Evolutionary conservation across 2,888 invertebrate species (phyloP), one percentile per base, ranked within the genome.

Genomic region (Standfussiana lucernea): DNA sequence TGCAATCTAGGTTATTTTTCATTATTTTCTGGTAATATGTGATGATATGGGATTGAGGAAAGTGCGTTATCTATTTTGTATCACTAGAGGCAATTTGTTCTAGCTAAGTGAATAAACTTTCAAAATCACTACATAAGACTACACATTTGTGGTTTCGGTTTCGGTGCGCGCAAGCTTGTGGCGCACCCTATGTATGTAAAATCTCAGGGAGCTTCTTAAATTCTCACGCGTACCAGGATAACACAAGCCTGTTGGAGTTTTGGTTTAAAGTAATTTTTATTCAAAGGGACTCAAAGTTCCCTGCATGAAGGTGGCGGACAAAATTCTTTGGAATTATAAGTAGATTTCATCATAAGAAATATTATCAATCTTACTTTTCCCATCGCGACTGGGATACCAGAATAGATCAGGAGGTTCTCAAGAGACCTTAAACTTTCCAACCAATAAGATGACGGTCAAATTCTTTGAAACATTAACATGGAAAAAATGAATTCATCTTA

Each of bases 161-260:
- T 47, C 8, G 21, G 10, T 15, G 71, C 28, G 28, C 24, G 2
- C 35, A 47, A 32, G 21, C 11, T 28, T 6, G 18, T 37, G 61
- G 10, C 35, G 21, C 61, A 35, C 21, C 21, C 61, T 5, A 4
- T 61, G 5, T 32, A 35, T 35, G 1, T 37, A 15, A 76, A 65
- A 45, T 82, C 77, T 50, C 64, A 80, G 11, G 47, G 59, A 64
- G 35, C 47, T 13, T 24, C 18, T 61, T 66, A 71, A 69, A 64
- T 82, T 74, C 83, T 56, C 73, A 82, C 45, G 56, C 11, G 24
- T 77, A 69, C 61, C 24, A 85, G 82, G 82, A 64, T 37, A 77
- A 24, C 73, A 85, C 0, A 73, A 68, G 18, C 32, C 1, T 15
- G 8, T 32, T 28, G 66, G 53, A 62, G 45, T 37, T 37, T 24